Evolutionary conservation across 2,797 vertebrate genomes (phyloP).

Genomic region (Orientallactaga sibirica): DNA sequence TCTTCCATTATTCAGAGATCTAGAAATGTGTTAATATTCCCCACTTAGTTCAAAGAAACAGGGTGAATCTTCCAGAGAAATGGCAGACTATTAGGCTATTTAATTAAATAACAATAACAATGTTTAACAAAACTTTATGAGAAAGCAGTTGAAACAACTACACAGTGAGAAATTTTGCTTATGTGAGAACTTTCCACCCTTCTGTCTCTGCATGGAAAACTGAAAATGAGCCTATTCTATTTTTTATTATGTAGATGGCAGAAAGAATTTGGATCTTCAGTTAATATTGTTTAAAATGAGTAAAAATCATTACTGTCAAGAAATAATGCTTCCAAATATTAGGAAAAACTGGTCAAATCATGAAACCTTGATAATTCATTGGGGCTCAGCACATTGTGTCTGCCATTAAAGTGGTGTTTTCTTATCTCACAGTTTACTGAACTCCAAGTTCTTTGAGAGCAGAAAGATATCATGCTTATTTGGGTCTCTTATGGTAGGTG

Average conservation of each 20-base stretch:
- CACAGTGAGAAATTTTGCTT: conserved; percentile 7
- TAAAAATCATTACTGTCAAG: conserved; percentile 27
- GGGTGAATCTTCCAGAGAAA: conserved; percentile 34
- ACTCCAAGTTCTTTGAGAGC: neutral
- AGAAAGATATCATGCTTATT: neutral
- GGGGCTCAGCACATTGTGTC: too few relatives aligned
- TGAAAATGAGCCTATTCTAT: neutral
- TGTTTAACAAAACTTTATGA: conserved; percentile 20
- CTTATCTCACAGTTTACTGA: neutral
- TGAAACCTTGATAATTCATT: neutral
- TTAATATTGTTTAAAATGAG: conserved; percentile 55
- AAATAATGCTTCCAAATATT: conserved; percentile 44
- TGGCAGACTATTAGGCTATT: neutral
- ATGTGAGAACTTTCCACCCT: conserved; percentile 17
- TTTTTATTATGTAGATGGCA: conserved; percentile 48
- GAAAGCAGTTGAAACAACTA: conserved; percentile 42
- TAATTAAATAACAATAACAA: conserved; percentile 47
- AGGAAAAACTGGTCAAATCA: conserved; percentile 17
- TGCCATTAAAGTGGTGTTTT: too few relatives aligned
- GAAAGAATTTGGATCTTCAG: conserved; percentile 26
- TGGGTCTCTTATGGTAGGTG: neutral
- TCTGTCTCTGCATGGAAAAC: conserved; percentile 1
- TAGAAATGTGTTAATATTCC: conserved; percentile 27
- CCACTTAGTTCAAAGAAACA: conserved; percentile 44
- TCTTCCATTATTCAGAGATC: conserved; percentile 2